Evolutionary conservation across 2,797 vertebrate genomes (phyloP), one percentile per base, ranked within the genome.

Genomic region (Sternarchorhynchus goeldii): DNA sequence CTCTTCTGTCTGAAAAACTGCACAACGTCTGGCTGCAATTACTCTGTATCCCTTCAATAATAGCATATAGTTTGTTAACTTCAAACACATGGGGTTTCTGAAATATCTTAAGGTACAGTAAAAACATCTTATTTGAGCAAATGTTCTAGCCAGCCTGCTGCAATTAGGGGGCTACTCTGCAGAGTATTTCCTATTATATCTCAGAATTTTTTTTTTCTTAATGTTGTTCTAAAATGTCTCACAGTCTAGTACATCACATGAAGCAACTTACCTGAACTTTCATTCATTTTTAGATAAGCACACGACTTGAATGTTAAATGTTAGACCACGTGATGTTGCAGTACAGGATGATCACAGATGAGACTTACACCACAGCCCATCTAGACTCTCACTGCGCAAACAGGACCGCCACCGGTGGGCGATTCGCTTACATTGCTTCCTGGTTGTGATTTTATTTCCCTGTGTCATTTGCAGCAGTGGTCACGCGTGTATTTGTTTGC

Each of bases 401-500:
- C 17, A 34, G 39, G 67, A 55, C 34, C 74, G 31, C 21, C 68
- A 39, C 4, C 58, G 18, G 14, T 41, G 45, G 31, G 16, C 17
- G 7, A 55, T 25, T 60, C 31, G 17, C 34, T 68, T 20, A 20
- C 14, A 41, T 41, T 59, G 75, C 56, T 31, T 57, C 39, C 16
- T 36, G 60, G 70, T 41, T 72, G 8, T 69, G 45, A 55, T 66
- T 76, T 76, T 45, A 76, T 72, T 76, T 29, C 29, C 34, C 59
- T 18, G 55, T 71, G 34, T 63, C 66, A 75, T 70, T 77, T 66
- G 45, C 29, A 66, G 59, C 74, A 67, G 79, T 67, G 29, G 20
- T 63, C 75, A 71, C 66, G 66, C 56, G 55, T 20, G 41, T 69
- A 63, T 72, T 63, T 74, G 66, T 82, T 79, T 81, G 75, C 36